phyloP scores from a whole-genome alignment of 2,797 vertebrate species.

The Phoxinus dragarum region DNA sequence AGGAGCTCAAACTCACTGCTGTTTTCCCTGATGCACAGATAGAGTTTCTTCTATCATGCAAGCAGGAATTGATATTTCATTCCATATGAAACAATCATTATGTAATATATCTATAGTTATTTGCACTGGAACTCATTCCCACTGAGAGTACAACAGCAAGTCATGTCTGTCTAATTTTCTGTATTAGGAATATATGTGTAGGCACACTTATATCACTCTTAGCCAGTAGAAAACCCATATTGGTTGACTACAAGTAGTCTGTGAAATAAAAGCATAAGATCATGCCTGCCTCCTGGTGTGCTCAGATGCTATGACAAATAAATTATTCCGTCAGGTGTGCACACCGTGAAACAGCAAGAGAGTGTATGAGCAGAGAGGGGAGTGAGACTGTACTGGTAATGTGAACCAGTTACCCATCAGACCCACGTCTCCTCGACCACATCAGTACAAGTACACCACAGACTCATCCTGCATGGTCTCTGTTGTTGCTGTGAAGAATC shows the following conservation, averaged over 20 bases:
- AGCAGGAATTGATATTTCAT: conserved; percentile 29
- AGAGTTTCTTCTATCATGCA: background rate
- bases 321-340: background rate
- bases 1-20: background rate
- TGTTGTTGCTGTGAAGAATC: background rate
- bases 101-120: conserved; percentile 14
- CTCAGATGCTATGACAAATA: background rate
- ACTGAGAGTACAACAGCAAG: background rate
- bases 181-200: background rate
- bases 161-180: background rate
- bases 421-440: background rate
- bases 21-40: background rate
- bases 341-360: background rate
- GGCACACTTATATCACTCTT: background rate
- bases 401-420: background rate
- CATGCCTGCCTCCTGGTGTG: background rate
- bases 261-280: background rate
- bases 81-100: conserved; percentile 21
- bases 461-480: background rate
- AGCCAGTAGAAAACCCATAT: background rate
- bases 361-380: background rate
- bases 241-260: background rate
- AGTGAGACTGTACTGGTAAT: background rate
- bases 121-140: background rate
- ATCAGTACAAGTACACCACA: background rate